Base-by-base conservation (phyloP, 2,888 invertebrate species). In the Cetonia aurata region DNA sequence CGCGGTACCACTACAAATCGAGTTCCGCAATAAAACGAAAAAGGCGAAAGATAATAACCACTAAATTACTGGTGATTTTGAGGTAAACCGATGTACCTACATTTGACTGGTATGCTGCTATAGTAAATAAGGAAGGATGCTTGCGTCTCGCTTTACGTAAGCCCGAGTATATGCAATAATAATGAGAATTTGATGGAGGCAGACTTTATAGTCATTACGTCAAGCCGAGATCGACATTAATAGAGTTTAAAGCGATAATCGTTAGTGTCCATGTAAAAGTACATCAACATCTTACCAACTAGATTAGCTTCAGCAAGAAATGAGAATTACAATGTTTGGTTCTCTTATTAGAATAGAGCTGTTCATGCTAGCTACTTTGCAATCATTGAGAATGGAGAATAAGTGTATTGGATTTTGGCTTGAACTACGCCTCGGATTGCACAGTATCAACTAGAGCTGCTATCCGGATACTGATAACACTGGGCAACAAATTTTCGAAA, bases 1-100 rank as follows among this genome's bases (percentile, higher is more conserved):
- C 56, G 56, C 9, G 56, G 41, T 56, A 25, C 25, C 25, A 3
- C 25, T 25, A 56, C 56, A 41, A 62, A 62, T 48, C 46, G 15
- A 31, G 62, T 62, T 48, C 48, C 48, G 62, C 8, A 33, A 62
- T 15, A 33, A 50, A 33, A 25, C 46, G 25, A 50, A 48, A 62
- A 62, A 8, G 15, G 10, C 33, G 12, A 25, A 3, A 56, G 44
- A 46, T 48, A 62, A 62, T 50, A 46, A 62, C 48, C 46, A 48
- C 42, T 48, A 15, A 62, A 62, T 62, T 62, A 62, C 62, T 15
- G 48, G 62, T 33, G 62, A 62, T 62, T 62, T 62, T 62, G n/a
- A 62, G 31, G 62, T 48, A 62, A 62, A 48, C 50, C 62, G 48
- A 62, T 31, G 48, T 62, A 15, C 25, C 25, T 25, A 25, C 33